Evolutionary conservation across 2,113 vertebrate genomes (phyloP), one percentile per base, ranked within the genome.

Genomic region (Gobiocypris rarus): DNA sequence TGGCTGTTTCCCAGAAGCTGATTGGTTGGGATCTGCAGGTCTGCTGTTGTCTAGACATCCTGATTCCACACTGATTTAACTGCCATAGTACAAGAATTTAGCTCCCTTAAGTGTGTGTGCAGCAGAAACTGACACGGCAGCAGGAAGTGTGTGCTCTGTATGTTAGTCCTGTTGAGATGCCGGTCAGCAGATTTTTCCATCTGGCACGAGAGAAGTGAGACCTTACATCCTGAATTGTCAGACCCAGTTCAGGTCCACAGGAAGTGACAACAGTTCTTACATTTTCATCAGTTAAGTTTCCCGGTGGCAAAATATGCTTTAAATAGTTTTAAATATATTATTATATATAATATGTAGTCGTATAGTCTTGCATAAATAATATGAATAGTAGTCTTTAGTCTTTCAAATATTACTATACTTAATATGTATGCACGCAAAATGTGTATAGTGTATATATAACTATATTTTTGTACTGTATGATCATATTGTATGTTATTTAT

Each of bases 1-100:
- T 81, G 28, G 79, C 65, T 22, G 11, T 70, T 70, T 41, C 28
- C 65, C 65, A 82, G 63, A 82, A 70, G 19, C 65, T 82, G 80
- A 82, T 81, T 81, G 26, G 79, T 81, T 52, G 61, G 48, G 79
- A 70, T 82, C 80, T 70, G 31, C 63, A n/a, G 11, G 9, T 24
- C 63, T 56, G 28, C 65, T 52, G 61, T 28, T 82, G 80, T 82
- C 80, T 82, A 82, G 80, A 82, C 45, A 3, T 56, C 48, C 17
- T 67, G 79, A 81, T 81, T 41, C 31, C 22, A 26, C 11, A 56
- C 45, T 56, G 31, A 70, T 82, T 70, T 38, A 77, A 41, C 75
- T n/a, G 75, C 73, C 48, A 48, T 6, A 74, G 43, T 67, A 4
- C 24, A 38, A 6, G 34, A n/a, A 38, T 77, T 59, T n/a, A 59